phyloP scores from a whole-genome alignment of 2,113 vertebrate genomes.

The Callopanchax toddi region DNA sequence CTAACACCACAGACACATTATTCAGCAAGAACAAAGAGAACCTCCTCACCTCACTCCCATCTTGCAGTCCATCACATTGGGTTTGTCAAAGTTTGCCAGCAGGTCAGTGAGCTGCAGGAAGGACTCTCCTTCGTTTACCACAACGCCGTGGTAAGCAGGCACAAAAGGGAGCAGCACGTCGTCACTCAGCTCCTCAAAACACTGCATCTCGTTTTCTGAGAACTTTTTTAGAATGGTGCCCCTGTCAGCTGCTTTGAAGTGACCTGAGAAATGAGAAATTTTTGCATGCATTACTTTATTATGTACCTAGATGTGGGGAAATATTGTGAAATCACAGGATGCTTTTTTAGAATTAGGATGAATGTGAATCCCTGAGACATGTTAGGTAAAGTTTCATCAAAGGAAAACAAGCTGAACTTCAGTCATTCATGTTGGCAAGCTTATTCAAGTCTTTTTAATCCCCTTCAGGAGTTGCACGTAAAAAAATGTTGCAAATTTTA shows the following conservation, averaged over 20 bases:
- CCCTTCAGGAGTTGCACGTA: too few species aligned
- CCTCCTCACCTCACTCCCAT: conserved; percentile 90
- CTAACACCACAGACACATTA: neutral
- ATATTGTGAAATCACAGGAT: neutral
- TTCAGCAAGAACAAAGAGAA: neutral
- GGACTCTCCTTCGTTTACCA: conserved; percentile 90
- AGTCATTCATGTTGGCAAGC: neutral
- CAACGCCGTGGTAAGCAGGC: conserved; percentile 89
- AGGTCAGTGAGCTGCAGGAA: conserved; percentile 94
- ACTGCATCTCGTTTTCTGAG: conserved; percentile 90
- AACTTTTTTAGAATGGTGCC: conserved; percentile 95
- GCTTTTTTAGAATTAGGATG: neutral
- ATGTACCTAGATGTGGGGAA: neutral
- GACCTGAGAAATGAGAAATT: conserved; percentile 76
- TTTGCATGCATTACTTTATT: neutral
- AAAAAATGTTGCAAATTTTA: too few species aligned
- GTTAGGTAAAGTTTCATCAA: neutral
- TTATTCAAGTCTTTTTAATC: neutral
- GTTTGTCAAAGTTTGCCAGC: conserved; percentile 88
- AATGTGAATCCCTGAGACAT: neutral
- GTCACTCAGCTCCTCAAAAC: conserved; percentile 86
- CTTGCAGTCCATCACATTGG: conserved; percentile 98
- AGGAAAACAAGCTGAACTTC: neutral
- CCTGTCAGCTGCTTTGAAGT: conserved; percentile 92
- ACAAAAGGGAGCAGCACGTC: conserved; percentile 86